These are phyloP conservation scores for Syrista parreyssii DNA, from an alignment of 2,888 invertebrate genomes.

Conservation along the genomic window DNA sequence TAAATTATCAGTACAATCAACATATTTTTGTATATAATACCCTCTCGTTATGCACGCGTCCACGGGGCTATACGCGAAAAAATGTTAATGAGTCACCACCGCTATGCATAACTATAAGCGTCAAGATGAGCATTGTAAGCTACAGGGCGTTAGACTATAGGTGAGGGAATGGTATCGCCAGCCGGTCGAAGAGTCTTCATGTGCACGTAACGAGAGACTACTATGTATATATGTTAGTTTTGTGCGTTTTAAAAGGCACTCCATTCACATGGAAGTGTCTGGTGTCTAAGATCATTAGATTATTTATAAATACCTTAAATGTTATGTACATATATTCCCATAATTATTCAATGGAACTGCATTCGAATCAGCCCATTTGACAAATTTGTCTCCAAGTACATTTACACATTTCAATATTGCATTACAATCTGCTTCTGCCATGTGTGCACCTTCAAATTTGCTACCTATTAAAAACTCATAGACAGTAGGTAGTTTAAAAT, in stretches of 20 bases:
- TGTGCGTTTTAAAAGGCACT: neutral
- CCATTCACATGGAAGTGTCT: neutral
- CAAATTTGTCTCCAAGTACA: constrained; percentile 70
- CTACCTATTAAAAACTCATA: constrained; percentile 70
- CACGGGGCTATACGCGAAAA: neutral
- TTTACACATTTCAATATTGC: constrained; percentile 74
- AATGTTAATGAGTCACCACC: no score
- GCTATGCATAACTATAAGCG: no score
- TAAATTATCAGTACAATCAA: neutral
- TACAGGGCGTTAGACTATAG: neutral
- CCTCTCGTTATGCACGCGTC: no score
- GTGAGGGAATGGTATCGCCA: neutral
- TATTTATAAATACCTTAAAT: constrained; percentile 6
- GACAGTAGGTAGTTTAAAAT: constrained; percentile 70
- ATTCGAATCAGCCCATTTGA: constrained; percentile 69
- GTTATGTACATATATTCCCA: constrained; percentile 35
- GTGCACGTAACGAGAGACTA: neutral
- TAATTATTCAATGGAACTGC: constrained; percentile 59
- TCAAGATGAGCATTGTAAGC: no score
- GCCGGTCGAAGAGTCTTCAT: neutral
- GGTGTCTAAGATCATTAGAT: neutral
- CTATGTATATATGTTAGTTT: neutral
- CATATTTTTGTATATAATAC: neutral
- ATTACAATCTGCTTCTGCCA: constrained; percentile 77
- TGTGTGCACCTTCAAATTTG: constrained; percentile 69